Percentiles rank a stretch among this genome's conserved stretches.
Conservation (phyloP, 2,797 vertebrate genomes). For the Salarias fasciatus region DNA sequence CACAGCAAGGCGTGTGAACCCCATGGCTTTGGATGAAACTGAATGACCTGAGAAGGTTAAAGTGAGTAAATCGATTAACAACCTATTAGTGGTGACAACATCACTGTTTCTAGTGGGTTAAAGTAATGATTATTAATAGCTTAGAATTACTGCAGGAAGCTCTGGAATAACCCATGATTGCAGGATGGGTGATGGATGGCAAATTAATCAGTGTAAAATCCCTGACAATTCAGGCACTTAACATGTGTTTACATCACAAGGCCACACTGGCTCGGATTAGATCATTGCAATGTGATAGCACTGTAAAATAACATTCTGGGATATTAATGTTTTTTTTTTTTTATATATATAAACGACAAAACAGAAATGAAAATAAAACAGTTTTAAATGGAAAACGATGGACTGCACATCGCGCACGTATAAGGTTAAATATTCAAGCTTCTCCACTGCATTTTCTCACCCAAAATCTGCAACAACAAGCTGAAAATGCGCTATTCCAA, state of each 20-base stretch:
- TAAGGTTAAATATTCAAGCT: conserved; percentile 41
- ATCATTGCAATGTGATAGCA: too few relatives aligned
- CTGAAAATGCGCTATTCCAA: conserved; percentile 68
- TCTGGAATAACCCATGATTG: neutral
- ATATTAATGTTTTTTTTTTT: neutral
- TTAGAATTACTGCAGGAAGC: conserved; percentile 7
- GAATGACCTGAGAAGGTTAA: conserved; percentile 66
- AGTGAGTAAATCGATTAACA: conserved; percentile 32
- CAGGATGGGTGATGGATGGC: conserved; percentile 14
- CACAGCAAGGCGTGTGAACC: conserved; percentile 72
- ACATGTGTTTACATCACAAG: conserved; percentile 66
- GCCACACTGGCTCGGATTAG: conserved; percentile 48
- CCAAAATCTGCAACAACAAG: conserved; percentile 63
- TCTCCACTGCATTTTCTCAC: conserved; percentile 48
- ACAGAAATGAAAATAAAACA: neutral
- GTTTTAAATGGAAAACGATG: neutral
- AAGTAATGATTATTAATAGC: conserved; percentile 13
- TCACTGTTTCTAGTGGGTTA: neutral
- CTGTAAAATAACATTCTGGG: conserved; percentile 9
- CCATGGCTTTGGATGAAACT: conserved; percentile 72
- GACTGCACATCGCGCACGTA: neutral
- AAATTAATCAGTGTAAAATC: conserved; percentile 25
- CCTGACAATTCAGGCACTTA: conserved; percentile 13
- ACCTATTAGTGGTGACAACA: conserved; percentile 16
- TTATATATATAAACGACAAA: neutral